These are phyloP conservation scores for Lasiurus cinereus DNA, from an alignment of 2,113 vertebrate species.

Conservation along the genomic window DNA sequence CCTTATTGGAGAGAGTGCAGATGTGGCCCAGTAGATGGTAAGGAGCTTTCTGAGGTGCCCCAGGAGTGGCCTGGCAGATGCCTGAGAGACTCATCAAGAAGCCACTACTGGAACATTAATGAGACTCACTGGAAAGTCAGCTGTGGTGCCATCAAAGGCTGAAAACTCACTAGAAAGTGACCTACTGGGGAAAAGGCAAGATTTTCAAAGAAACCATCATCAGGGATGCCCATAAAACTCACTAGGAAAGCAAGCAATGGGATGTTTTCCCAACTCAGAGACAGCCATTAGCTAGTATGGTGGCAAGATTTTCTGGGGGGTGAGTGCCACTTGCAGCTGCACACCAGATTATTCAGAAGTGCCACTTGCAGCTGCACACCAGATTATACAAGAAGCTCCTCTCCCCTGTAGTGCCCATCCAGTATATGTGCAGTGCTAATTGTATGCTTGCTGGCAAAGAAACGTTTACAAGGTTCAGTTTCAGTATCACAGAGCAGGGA, in stretches of 20 bases:
- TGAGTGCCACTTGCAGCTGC: background rate
- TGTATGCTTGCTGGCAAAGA: background rate
- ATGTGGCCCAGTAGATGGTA: background rate
- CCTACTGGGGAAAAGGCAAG: background rate
- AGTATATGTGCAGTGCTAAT: background rate
- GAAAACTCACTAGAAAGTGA: background rate
- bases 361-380: background rate
- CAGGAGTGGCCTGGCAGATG: background rate
- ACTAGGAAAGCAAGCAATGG: background rate
- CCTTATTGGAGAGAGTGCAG: background rate
- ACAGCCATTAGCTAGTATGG: too few species aligned
- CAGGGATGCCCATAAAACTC: background rate
- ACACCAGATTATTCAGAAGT: background rate
- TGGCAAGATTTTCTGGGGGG: background rate
- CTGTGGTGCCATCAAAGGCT: background rate
- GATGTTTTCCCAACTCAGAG: background rate
- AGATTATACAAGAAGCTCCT: background rate
- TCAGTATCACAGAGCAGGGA: background rate
- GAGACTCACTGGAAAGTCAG: background rate
- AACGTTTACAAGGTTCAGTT: background rate
- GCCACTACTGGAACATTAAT: background rate
- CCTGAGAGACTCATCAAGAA: background rate
- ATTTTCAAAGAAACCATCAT: background rate
- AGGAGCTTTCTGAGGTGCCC: background rate
- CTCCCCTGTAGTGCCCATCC: background rate